Conservation (phyloP, 2,113 vertebrate species). For the Seriola dumerili region DNA sequence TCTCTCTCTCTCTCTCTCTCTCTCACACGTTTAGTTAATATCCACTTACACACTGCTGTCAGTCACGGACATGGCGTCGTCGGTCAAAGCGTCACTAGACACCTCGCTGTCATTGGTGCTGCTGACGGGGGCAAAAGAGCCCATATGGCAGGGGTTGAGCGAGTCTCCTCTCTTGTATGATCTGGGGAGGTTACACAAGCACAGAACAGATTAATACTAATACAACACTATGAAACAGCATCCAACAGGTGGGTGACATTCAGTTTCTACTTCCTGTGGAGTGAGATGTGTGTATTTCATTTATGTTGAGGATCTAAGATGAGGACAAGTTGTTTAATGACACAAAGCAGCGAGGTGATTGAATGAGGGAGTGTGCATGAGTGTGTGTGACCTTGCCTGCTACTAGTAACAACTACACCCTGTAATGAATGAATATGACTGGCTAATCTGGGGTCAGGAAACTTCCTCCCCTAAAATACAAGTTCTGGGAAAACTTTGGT, state of each 20-base stretch:
- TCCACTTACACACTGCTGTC: slow-evolving; percentile 97
- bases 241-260: slow-evolving; percentile 45
- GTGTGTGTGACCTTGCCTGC: slow-evolving; percentile 27
- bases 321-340: neutral
- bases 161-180: slow-evolving; percentile 91
- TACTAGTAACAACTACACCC: neutral
- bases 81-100: slow-evolving; percentile 96
- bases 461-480: neutral
- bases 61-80: slow-evolving; percentile 96
- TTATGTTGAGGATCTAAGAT: neutral
- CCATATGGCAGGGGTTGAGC: slow-evolving; percentile 88
- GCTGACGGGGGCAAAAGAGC: slow-evolving; percentile 92
- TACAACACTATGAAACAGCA: slow-evolving; percentile 3
- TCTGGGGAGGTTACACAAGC: slow-evolving; percentile 77
- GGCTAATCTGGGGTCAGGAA: slow-evolving; percentile 48
- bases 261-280: neutral
- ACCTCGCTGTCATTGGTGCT: slow-evolving; percentile 98
- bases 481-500: slow-evolving; percentile 65
- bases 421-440: slow-evolving; percentile 41
- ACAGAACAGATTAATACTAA: slow-evolving; percentile 12
- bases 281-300: neutral
- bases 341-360: neutral
- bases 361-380: slow-evolving; percentile 39
- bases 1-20: no score
- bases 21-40: slow-evolving; percentile 17